Conservation (phyloP, 1,140 invertebrate species). For the Acyrthosiphon pisum region DNA sequence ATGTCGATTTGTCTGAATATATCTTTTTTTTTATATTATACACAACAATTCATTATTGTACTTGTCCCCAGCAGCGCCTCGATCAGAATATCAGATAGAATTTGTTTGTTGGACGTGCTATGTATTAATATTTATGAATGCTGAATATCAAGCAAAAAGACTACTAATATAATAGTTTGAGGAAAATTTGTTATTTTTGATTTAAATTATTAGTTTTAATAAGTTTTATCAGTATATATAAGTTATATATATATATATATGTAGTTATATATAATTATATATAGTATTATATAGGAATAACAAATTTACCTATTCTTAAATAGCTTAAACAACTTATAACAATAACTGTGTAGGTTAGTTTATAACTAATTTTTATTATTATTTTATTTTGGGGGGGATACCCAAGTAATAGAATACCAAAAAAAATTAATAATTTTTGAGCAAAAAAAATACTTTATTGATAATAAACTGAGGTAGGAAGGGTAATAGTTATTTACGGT, state of each 20-base stretch:
- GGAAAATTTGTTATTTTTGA: too few species aligned
- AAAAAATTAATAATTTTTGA: neutral
- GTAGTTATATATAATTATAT: too few species aligned
- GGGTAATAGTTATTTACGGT: neutral
- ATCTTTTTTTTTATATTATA: neutral
- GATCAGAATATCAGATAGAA: slow-evolving; percentile 20
- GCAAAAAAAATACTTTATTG: neutral
- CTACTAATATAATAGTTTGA: too few species aligned
- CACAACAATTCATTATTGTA: slow-evolving; percentile 36
- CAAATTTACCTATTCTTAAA: too few species aligned
- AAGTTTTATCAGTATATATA: too few species aligned
- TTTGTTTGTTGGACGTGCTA: neutral
- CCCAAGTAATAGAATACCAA: neutral
- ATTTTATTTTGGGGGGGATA: too few species aligned
- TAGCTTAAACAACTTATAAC: too few species aligned
- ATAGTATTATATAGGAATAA: too few species aligned
- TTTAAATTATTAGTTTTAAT: too few species aligned
- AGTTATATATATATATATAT: too few species aligned
- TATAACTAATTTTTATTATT: neutral
- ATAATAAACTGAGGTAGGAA: neutral
- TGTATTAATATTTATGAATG: slow-evolving; percentile 28
- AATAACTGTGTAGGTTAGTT: neutral
- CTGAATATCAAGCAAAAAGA: neutral
- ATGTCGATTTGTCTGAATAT: neutral
- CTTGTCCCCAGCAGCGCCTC: slow-evolving; percentile 29